phyloP scores from a whole-genome alignment of 1,140 invertebrate species.

The Thrips palmi region DNA sequence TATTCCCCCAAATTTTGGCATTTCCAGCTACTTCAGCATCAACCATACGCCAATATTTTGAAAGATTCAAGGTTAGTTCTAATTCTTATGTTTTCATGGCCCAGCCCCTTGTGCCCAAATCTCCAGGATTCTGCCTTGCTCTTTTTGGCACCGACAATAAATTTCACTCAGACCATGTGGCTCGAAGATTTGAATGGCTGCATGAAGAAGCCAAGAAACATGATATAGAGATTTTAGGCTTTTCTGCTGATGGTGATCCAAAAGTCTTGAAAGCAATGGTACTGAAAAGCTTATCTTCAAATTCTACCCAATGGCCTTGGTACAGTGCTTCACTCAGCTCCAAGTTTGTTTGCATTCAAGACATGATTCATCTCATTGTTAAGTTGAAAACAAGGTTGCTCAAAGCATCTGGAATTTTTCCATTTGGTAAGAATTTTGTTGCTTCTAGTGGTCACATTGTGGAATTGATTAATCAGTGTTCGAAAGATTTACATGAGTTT shows the following conservation, averaged over 20 bases:
- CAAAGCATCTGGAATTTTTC: background rate
- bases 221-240: slow-evolving; percentile 12
- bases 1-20: slow-evolving; percentile 9
- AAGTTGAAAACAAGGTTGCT: background rate
- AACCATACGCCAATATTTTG: slow-evolving; percentile 11
- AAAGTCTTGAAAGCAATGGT: slow-evolving; percentile 14
- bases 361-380: background rate
- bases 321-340: background rate
- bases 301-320: too few species aligned
- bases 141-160: slow-evolving; percentile 13
- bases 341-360: background rate
- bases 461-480: background rate
- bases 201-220: slow-evolving; percentile 5
- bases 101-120: slow-evolving; percentile 9
- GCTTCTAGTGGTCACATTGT: background rate
- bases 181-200: slow-evolving; percentile 9
- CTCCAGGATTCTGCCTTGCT: slow-evolving; percentile 12
- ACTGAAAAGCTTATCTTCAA: slow-evolving; percentile 4
- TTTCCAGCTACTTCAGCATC: slow-evolving; percentile 12
- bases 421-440: background rate
- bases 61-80: slow-evolving; percentile 5
- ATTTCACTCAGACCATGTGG: slow-evolving; percentile 9
- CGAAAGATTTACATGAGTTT: background rate
- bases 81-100: slow-evolving; percentile 12
- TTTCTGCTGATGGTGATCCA: slow-evolving; percentile 14